phyloP scores from a whole-genome alignment of 1,140 invertebrate genomes.

The Olivierus martensii region DNA sequence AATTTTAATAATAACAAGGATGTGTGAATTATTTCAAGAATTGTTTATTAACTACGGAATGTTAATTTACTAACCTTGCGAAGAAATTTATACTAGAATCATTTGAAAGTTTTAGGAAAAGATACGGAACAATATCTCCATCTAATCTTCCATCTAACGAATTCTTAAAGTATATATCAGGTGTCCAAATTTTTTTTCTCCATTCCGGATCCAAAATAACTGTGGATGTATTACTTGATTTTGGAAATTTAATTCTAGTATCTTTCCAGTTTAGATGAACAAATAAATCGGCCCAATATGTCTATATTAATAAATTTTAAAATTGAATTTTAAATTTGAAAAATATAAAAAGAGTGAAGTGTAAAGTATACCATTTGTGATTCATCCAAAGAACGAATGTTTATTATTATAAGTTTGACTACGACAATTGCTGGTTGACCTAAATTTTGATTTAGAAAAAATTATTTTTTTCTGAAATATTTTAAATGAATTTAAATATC shows the following conservation, averaged over 20 bases:
- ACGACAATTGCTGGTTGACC: no score
- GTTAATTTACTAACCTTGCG: constrained; percentile 4
- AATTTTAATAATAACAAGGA: no score
- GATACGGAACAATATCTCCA: constrained; percentile 14
- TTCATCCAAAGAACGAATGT: no score
- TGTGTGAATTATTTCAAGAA: no score
- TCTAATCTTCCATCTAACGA: constrained; percentile 15
- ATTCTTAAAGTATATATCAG: constrained; percentile 21
- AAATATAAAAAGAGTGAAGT: no score
- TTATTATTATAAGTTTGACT: no score
- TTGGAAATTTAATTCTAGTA: constrained; percentile 6
- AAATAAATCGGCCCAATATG: constrained; percentile 18
- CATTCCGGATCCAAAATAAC: constrained; percentile 15
- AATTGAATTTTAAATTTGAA: no score
- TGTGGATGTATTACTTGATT: constrained; percentile 2
- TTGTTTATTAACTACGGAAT: no score
- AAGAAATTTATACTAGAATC: constrained; percentile 10
- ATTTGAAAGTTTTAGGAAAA: constrained; percentile 8
- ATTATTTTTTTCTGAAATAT: no score
- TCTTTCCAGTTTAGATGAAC: constrained; percentile 19
- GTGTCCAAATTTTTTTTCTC: constrained; percentile 16
- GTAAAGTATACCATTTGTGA: no score
- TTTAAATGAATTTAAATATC: no score
- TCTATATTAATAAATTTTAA: constrained; percentile 5
- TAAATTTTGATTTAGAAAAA: no score